Evolutionary conservation across 2,888 invertebrate species (phyloP), one percentile per base, ranked within the genome.

Genomic region (Tenthredo mesomela): DNA sequence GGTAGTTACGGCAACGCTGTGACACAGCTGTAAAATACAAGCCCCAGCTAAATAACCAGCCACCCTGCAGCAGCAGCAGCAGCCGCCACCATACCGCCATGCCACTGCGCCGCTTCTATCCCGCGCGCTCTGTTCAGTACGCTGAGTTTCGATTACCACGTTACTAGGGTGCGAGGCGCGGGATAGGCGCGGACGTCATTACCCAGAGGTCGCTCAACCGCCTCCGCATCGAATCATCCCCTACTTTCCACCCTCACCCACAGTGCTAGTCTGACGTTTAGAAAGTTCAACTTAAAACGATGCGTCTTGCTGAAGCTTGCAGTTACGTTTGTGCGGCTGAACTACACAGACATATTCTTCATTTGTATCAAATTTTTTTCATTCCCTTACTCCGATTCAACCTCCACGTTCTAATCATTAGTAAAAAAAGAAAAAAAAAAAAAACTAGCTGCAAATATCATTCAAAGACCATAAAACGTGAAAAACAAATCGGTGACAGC

Each of bases 81-180:
- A 80, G 18, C 50, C 43, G 73, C 73, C 21, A 21, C 73, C 21
- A 43, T 43, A 43, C 73, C 40, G 43, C 73, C 40, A 43, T 12
- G 73, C 75, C 67, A 67, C 67, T 25, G 67, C 67, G 67, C 29
- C 25, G 77, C 77, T 54, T 37, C 54, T 77, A 50, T 77, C 50
- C 77, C 50, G 80, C 58, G 37, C 80, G 80, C 80, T 54, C 54
- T 50, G 80, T 80, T 80, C 82, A 70, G 82, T 67, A 82, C 67
- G 67, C 82, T 82, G 82, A 82, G 70, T 70, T 82, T 82, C 82
- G 82, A 82, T 82, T 82, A 82, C 82, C 82, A 70, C 82, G 82
- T 67, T 82, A 82, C 67, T 80, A 80, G 80, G 80, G 80, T 80
- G 80, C 80, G 80, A 58, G 80, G 61, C 37, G 80, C 61, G 80